Evolutionary conservation across 2,113 vertebrate genomes (phyloP).

Genomic region (Tauraco erythrolophus): DNA sequence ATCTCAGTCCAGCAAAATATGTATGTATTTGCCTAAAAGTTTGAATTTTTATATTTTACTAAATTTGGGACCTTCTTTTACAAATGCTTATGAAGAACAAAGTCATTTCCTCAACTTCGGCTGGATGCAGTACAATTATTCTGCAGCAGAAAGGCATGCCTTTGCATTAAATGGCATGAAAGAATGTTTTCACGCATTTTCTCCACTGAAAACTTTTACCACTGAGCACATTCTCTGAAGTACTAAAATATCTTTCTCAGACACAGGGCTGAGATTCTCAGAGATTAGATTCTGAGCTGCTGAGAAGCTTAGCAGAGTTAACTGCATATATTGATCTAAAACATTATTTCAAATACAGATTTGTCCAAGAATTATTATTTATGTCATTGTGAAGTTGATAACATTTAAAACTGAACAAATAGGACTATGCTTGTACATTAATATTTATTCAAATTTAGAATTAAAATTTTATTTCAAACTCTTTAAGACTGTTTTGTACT

Average conservation of each 20-base stretch:
- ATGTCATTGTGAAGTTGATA: background rate
- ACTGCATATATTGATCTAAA: constrained; percentile 34
- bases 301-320: background rate
- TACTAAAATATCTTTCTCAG: constrained; percentile 10
- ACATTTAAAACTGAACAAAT: constrained; percentile 11
- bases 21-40: background rate
- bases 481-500: constrained; percentile 9
- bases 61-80: background rate
- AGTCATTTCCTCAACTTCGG: background rate
- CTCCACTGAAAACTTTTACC: background rate
- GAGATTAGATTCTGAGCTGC: background rate
- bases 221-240: background rate
- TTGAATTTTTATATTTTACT: background rate
- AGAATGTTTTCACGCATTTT: background rate
- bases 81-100: background rate
- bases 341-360: constrained; percentile 8
- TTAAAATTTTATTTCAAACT: constrained; percentile 30
- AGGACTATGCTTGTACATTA: background rate
- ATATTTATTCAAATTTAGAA: constrained; percentile 40
- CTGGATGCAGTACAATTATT: background rate
- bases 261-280: background rate
- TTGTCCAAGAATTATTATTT: constrained; percentile 42
- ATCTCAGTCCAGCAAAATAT: background rate
- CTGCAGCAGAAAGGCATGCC: background rate
- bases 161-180: background rate